Percentiles rank a stretch among this genome's conserved stretches.
phyloP scores from a whole-genome alignment of 2,888 invertebrate species.

The Adineta ricciae region DNA sequence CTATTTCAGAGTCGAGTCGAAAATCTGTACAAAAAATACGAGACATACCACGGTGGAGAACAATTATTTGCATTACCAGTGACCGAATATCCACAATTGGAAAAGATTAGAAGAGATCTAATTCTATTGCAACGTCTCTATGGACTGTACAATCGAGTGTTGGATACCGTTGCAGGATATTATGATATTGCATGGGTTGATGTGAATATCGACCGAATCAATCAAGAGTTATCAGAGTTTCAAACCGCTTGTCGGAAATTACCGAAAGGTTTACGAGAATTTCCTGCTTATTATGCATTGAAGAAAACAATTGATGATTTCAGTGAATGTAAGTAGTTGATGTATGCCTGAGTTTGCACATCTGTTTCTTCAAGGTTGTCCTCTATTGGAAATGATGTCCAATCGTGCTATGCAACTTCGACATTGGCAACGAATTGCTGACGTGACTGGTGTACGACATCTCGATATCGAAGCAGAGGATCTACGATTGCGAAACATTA shows the following conservation, averaged over 20 bases:
- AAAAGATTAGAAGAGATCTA: slow-evolving; percentile 59
- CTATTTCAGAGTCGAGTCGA: slow-evolving; percentile 68
- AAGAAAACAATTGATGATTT: slow-evolving; percentile 94
- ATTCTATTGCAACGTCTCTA: slow-evolving; percentile 68
- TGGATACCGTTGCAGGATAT: slow-evolving; percentile 86
- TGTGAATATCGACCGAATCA: slow-evolving; percentile 89
- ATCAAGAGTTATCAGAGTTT: slow-evolving; percentile 89
- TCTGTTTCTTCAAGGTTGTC: slow-evolving; percentile 55
- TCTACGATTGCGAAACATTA: slow-evolving; percentile 80
- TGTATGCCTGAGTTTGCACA: background rate
- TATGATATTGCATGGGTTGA: slow-evolving; percentile 94
- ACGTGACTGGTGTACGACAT: slow-evolving; percentile 66
- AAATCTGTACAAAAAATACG: slow-evolving; percentile 82
- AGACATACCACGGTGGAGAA: slow-evolving; percentile 85
- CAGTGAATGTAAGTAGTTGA: slow-evolving; percentile 59
- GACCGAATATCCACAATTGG: slow-evolving; percentile 81
- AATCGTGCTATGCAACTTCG: slow-evolving; percentile 93
- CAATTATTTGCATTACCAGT: slow-evolving; percentile 81
- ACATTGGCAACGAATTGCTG: slow-evolving; percentile 90
- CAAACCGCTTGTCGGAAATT: slow-evolving; percentile 81
- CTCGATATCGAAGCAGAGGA: slow-evolving; percentile 86
- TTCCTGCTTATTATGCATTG: slow-evolving; percentile 89
- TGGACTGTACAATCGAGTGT: slow-evolving; percentile 87
- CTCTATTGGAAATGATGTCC: slow-evolving; percentile 82
- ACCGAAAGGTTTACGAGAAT: slow-evolving; percentile 77